Evolutionary conservation across 2,888 invertebrate species (phyloP).

Genomic region (Mycalesis mineus): DNA sequence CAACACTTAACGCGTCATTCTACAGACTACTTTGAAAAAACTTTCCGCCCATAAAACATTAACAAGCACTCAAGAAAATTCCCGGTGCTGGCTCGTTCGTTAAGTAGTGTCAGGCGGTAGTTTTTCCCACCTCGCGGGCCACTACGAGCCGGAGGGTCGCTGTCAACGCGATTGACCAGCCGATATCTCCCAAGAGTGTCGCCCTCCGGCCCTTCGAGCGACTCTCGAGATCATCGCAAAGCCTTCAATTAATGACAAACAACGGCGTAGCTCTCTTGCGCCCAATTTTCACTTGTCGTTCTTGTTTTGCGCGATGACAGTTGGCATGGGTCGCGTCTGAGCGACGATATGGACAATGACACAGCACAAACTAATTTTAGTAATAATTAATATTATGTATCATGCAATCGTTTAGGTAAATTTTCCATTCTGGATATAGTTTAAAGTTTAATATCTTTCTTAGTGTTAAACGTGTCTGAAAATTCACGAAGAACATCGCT

Average conservation of each 20-base stretch:
- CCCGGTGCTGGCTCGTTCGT: slow-evolving; percentile 70
- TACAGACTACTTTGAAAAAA: slow-evolving; percentile 73
- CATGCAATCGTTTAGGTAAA: no score
- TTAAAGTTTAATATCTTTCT: no score
- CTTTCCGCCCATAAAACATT: slow-evolving; percentile 78
- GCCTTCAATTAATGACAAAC: slow-evolving; percentile 75
- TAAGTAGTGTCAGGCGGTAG: slow-evolving; percentile 76
- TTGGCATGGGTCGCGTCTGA: slow-evolving; percentile 57
- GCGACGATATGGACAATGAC: neutral
- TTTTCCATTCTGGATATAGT: no score
- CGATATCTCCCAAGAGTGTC: slow-evolving; percentile 72
- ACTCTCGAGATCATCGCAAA: slow-evolving; percentile 70
- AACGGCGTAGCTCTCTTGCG: slow-evolving; percentile 54
- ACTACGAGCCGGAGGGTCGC: slow-evolving; percentile 62
- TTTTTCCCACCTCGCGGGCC: slow-evolving; percentile 75
- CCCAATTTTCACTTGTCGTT: slow-evolving; percentile 73
- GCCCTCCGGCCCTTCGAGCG: slow-evolving; percentile 51
- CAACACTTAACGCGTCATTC: slow-evolving; percentile 75
- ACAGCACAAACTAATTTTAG: slow-evolving; percentile 3
- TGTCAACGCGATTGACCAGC: slow-evolving; percentile 74
- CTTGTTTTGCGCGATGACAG: slow-evolving; percentile 67
- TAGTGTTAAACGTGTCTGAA: no score
- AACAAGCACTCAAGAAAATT: slow-evolving; percentile 78
- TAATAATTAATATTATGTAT: neutral
- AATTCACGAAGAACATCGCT: no score